These are phyloP conservation scores for Odontomachus brunneus DNA, from an alignment of 1,140 invertebrate genomes.

Conservation along the genomic window DNA sequence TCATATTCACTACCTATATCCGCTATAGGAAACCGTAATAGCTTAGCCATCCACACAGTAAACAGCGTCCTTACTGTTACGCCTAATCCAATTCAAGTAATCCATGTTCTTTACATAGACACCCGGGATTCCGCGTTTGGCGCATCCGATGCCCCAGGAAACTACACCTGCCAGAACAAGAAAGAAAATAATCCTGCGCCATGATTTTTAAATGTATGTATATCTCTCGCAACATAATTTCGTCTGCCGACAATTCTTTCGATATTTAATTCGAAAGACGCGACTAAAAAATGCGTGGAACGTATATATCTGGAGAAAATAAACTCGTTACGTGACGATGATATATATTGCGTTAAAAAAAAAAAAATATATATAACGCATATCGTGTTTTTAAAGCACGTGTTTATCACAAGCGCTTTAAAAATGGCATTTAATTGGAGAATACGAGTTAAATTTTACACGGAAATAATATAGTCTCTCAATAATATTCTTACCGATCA, in stretches of 20 bases:
- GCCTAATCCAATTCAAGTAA: conserved; percentile 87
- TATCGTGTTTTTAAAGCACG: no score
- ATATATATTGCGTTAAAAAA: no score
- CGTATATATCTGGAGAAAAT: no score
- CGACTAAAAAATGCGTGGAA: no score
- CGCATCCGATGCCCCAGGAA: conserved; percentile 88
- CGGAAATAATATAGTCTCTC: not conserved
- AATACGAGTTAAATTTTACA: not conserved
- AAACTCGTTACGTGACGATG: no score
- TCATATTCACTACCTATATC: conserved; percentile 16
- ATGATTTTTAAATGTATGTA: not conserved
- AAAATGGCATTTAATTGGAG: conserved; percentile 3
- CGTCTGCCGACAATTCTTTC: no score
- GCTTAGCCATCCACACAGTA: conserved; percentile 74
- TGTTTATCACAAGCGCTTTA: conserved; percentile 10
- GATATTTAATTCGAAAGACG: no score
- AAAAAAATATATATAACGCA: no score
- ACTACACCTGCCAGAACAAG: conserved; percentile 74
- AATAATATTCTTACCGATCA: conserved; percentile 80
- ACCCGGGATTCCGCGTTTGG: conserved; percentile 85
- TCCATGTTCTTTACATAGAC: conserved; percentile 87
- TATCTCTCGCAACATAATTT: not conserved
- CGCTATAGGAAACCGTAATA: not conserved
- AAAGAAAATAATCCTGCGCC: not conserved
- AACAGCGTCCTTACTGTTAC: conserved; percentile 80